Conservation (phyloP, 2,113 vertebrate species). For the Silurus meridionalis region DNA sequence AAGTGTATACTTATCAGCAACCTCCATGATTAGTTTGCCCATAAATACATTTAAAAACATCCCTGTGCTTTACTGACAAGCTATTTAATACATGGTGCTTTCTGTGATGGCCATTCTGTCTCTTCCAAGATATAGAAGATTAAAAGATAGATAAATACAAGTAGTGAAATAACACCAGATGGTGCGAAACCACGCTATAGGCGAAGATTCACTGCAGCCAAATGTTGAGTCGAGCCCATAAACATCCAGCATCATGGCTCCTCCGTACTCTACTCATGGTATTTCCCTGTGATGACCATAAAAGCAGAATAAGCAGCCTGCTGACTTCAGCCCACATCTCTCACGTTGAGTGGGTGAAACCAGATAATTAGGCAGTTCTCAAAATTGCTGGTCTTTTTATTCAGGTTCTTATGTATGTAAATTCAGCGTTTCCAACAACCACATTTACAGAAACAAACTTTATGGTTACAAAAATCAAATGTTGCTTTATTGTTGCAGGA, state of each 20-base stretch:
- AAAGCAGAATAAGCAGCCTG: neutral
- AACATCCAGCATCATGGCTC: neutral
- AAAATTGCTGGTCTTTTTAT: neutral
- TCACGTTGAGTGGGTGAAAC: neutral
- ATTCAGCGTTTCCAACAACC: neutral
- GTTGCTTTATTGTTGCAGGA: neutral
- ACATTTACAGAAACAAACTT: neutral
- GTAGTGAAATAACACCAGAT: conserved; percentile 8
- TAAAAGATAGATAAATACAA: neutral
- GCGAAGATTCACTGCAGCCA: neutral
- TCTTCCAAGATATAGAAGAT: neutral
- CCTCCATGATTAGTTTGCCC: neutral
- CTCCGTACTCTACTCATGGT: neutral
- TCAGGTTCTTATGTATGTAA: neutral
- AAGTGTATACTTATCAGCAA: neutral
- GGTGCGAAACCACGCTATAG: neutral
- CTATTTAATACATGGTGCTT: neutral
- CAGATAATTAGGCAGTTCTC: neutral
- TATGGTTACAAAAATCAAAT: neutral
- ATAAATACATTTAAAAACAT: neutral
- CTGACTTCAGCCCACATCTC: neutral
- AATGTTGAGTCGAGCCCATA: neutral
- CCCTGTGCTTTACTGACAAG: neutral
- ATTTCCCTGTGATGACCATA: conserved; percentile 1
- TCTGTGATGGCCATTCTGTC: neutral